Percentiles rank a stretch among this genome's conserved stretches.
Conservation (phyloP, 2,797 vertebrate genomes). For the Lerista edwardsae region DNA sequence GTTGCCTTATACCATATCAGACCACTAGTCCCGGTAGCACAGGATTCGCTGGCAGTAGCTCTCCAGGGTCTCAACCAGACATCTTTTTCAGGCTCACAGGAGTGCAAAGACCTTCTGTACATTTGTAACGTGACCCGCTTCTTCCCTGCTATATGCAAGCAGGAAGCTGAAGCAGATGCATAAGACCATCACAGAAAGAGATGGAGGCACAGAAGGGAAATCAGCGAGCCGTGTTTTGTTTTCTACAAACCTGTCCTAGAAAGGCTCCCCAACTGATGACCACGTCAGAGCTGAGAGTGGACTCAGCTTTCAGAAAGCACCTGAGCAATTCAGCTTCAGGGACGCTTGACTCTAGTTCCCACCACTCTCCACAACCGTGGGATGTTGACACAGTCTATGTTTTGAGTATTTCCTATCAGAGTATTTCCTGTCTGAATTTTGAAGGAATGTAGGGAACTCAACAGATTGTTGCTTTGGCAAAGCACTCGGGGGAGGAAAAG, state of each 20-base stretch:
- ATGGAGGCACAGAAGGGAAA: not conserved
- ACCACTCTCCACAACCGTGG: not conserved
- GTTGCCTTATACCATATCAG: too few species aligned
- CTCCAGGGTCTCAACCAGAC: too few species aligned
- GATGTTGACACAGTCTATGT: not conserved
- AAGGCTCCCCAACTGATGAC: not conserved
- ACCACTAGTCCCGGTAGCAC: too few species aligned
- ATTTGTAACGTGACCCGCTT: not conserved
- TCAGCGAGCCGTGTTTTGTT: not conserved
- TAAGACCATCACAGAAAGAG: not conserved
- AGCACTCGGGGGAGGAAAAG: not conserved
- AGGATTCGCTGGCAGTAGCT: too few species aligned
- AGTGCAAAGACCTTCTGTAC: too few species aligned
- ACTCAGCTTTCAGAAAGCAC: not conserved
- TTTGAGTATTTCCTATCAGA: not conserved
- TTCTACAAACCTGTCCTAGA: not conserved
- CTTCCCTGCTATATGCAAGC: not conserved
- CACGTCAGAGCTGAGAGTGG: not conserved
- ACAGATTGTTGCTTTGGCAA: not conserved
- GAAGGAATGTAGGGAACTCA: not conserved
- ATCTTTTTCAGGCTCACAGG: too few species aligned
- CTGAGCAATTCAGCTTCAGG: not conserved
- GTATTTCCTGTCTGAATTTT: constrained; percentile 20
- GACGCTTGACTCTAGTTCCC: rapidly evolving
- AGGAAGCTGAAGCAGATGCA: too few species aligned